A percentile compares a stretch with the other conserved stretches of the same genome.
phyloP scores from a whole-genome alignment of 2,113 vertebrate genomes.

The Oncorhynchus mykiss region DNA sequence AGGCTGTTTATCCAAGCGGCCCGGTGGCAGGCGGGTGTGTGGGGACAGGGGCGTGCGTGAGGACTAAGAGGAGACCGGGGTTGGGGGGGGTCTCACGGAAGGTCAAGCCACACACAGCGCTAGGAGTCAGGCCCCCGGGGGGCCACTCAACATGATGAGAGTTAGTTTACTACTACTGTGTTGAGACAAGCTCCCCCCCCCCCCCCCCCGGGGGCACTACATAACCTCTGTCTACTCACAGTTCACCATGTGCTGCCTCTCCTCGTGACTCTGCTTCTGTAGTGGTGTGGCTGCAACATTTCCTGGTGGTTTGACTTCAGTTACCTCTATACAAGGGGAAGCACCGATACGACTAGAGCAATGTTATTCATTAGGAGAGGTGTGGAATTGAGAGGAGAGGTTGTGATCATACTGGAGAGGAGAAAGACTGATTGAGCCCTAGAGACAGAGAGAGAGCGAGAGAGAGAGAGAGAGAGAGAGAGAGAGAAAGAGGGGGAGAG shows the following conservation, averaged over 20 bases:
- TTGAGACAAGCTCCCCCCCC: constrained; percentile 50
- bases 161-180: constrained; percentile 62
- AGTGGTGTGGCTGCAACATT: too few relatives aligned
- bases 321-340: too few relatives aligned
- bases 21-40: constrained; percentile 56
- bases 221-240: constrained; percentile 17
- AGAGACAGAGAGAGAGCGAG: not conserved
- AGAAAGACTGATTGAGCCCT: constrained; percentile 50
- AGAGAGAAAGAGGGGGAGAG: too few relatives aligned
- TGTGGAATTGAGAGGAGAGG: too few relatives aligned
- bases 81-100: constrained; percentile 8
- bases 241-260: not conserved
- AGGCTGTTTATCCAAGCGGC: constrained; percentile 74
- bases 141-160: constrained; percentile 72
- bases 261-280: too few relatives aligned
- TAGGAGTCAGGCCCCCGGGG: constrained; percentile 61
- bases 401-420: constrained; percentile 23
- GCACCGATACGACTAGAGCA: too few relatives aligned
- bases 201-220: constrained; percentile 29
- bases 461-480: not conserved
- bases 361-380: too few relatives aligned
- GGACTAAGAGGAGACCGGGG: constrained; percentile 6
- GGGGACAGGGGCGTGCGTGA: constrained; percentile 48
- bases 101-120: constrained; percentile 77
- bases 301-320: too few relatives aligned